Percentiles rank a stretch among this genome's conserved stretches.
These are phyloP conservation scores for Marronus borbonicus DNA, from an alignment of 2,888 invertebrate species.

Conservation along the genomic window DNA sequence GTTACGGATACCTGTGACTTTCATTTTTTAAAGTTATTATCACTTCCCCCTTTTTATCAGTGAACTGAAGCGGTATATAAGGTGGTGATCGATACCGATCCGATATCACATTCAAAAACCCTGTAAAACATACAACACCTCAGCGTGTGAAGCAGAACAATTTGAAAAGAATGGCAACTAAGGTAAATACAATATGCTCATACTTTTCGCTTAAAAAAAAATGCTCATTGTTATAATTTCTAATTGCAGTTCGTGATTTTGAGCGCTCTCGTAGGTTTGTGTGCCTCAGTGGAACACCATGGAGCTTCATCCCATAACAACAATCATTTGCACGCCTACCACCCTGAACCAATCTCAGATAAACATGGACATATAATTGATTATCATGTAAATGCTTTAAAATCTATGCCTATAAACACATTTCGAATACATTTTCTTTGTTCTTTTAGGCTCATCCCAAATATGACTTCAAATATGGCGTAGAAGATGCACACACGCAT, in stretches of 20 bases:
- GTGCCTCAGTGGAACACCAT: slow-evolving; percentile 7
- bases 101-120: slow-evolving; percentile 12
- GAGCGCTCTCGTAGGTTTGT: slow-evolving; percentile 10
- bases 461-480: slow-evolving; percentile 67
- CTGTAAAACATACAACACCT: neutral
- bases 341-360: slow-evolving; percentile 11
- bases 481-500: slow-evolving; percentile 66
- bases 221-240: neutral
- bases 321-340: slow-evolving; percentile 15
- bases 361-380: slow-evolving; percentile 21
- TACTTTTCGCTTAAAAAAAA: neutral
- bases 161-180: neutral
- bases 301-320: slow-evolving; percentile 20
- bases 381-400: slow-evolving; percentile 15
- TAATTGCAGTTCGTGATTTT: slow-evolving; percentile 30
- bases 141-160: too few relatives aligned
- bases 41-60: neutral
- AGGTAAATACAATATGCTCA: neutral
- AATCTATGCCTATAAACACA: neutral
- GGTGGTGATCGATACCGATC: neutral
- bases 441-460: slow-evolving; percentile 57
- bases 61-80: slow-evolving; percentile 21
- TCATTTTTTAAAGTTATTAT: neutral
- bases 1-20: neutral
- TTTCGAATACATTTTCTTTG: neutral